phyloP scores from a whole-genome alignment of 1,140 invertebrate genomes.

The Andrena cerasifolii region DNA sequence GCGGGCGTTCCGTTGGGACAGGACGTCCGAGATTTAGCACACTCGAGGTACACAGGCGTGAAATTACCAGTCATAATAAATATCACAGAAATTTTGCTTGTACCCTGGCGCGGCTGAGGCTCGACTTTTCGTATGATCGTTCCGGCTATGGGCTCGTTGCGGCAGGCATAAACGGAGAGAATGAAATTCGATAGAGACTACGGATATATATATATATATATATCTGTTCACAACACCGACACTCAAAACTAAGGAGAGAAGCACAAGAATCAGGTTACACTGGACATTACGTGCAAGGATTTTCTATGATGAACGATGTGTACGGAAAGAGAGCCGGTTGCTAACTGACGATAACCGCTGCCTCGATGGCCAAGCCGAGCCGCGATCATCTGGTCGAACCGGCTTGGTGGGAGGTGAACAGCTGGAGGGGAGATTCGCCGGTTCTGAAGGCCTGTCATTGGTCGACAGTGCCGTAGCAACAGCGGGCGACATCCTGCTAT shows the following conservation, averaged over 20 bases:
- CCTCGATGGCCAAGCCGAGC: slow-evolving; percentile 59
- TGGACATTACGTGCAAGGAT: slow-evolving; percentile 65
- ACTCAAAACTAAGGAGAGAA: slow-evolving; percentile 12
- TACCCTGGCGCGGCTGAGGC: not conserved
- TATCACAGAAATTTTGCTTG: slow-evolving; percentile 57
- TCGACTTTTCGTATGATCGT: slow-evolving; percentile 12
- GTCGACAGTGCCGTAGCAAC: slow-evolving; percentile 66
- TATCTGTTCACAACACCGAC: slow-evolving; percentile 42
- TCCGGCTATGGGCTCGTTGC: not conserved
- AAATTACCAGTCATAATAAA: slow-evolving; percentile 66
- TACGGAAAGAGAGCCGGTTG: slow-evolving; percentile 76
- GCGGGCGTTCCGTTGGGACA: slow-evolving; percentile 28
- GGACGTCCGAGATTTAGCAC: slow-evolving; percentile 78
- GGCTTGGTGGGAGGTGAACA: slow-evolving; percentile 10
- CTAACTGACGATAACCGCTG: slow-evolving; percentile 78
- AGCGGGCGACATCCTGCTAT: not conserved
- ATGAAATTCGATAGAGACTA: not conserved
- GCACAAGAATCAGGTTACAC: slow-evolving; percentile 68
- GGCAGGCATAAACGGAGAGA: not conserved
- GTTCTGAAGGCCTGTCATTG: slow-evolving; percentile 58
- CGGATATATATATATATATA: not conserved
- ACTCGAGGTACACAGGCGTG: slow-evolving; percentile 56
- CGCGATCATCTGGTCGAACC: slow-evolving; percentile 76
- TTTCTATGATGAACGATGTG: slow-evolving; percentile 49
- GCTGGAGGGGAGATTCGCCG: slow-evolving; percentile 55